phyloP scores from a whole-genome alignment of 2,888 invertebrate genomes.

The Caenorhabditis angaria region DNA sequence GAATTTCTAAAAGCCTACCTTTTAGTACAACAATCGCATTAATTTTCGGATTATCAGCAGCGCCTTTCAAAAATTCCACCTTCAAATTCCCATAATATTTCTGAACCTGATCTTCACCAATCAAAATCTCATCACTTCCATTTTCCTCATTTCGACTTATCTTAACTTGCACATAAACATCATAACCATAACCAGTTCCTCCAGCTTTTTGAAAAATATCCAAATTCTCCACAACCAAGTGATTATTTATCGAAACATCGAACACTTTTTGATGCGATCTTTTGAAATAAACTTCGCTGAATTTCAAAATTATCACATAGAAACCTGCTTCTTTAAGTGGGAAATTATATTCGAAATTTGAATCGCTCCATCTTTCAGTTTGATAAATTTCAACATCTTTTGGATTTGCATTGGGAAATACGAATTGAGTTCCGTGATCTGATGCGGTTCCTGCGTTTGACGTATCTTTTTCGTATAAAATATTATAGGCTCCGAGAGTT shows the following conservation, averaged over 20 bases:
- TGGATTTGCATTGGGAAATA: background rate
- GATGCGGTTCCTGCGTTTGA: background rate
- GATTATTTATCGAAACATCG: background rate
- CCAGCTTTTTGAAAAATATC: background rate
- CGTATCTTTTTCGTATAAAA: background rate
- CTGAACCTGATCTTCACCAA: background rate
- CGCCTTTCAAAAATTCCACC: constrained; percentile 1
- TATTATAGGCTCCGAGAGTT: background rate
- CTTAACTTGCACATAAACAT: background rate
- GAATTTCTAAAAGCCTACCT: background rate
- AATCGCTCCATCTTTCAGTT: background rate
- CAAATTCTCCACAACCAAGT: background rate
- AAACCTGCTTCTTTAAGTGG: background rate
- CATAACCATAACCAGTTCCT: background rate
- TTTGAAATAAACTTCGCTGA: constrained; percentile 5
- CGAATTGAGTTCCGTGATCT: constrained; percentile 2
- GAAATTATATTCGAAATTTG: background rate
- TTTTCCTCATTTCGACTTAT: background rate
- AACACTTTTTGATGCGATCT: background rate
- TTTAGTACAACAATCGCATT: background rate
- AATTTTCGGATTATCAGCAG: constrained; percentile 8
- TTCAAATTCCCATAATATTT: background rate
- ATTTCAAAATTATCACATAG: constrained; percentile 3
- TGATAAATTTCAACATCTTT: constrained; percentile 3
- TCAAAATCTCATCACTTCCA: too few relatives aligned